Conservation (phyloP, 2,888 invertebrate genomes). For the Machimus rusticus region DNA sequence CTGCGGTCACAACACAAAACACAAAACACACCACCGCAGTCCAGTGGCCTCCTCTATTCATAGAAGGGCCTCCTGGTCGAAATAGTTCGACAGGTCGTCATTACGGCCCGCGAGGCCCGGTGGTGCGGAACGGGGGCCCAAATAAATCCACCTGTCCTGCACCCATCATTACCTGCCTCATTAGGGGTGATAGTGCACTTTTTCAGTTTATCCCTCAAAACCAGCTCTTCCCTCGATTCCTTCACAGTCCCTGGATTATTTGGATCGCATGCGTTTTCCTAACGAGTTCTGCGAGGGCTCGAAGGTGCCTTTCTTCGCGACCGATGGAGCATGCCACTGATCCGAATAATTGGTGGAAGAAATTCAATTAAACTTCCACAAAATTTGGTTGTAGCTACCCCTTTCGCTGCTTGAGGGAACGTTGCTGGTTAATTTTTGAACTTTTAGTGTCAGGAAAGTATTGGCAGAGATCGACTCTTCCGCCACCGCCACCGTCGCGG, state of each 20-base stretch:
- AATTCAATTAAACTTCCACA: slow-evolving; percentile 18
- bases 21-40: neutral
- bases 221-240: neutral
- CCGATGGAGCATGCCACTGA: neutral
- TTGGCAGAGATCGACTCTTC: neutral
- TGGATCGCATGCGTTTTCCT: neutral
- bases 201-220: neutral
- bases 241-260: neutral
- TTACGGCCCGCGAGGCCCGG: neutral
- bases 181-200: slow-evolving; percentile 27
- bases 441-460: neutral
- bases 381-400: neutral
- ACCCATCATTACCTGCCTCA: slow-evolving; percentile 33
- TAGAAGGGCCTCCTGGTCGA: neutral
- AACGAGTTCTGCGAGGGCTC: neutral
- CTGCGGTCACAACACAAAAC: neutral
- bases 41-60: neutral
- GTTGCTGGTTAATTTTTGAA: neutral
- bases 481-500: neutral
- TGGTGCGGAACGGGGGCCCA: neutral
- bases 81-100: slow-evolving; percentile 31
- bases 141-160: slow-evolving; percentile 6
- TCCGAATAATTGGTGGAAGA: neutral
- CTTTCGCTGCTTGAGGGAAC: neutral
- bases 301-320: neutral